Base-by-base conservation (phyloP, 2,113 vertebrate species). In the Edolisoma coerulescens region DNA sequence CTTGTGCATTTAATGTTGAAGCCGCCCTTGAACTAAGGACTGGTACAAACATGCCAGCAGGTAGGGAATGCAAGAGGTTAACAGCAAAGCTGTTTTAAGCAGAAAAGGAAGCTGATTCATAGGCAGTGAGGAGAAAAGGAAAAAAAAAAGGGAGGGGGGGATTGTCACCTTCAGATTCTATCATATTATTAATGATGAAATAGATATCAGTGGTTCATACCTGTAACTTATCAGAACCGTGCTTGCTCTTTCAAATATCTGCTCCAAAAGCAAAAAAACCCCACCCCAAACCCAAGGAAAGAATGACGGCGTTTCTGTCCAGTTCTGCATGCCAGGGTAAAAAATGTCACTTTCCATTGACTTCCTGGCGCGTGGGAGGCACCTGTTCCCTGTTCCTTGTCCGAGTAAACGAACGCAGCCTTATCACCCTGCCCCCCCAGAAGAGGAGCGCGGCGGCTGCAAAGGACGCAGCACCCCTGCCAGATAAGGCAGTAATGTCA, bases 301-400 rank as follows among this genome's bases (percentile, higher is more conserved):
- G 7, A 76, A 45, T 8, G 27, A 28, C 0, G 0, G 39, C 0
- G 3, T 63, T 88, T 93, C 69, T 37, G 39, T 23, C 19, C 28
- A 35, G 42, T 63, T 80, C 63, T 83, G 42, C 64, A 74, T 42
- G 17, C 35, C 75, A 59, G 27, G 42, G 12, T 16, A 45, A 53
- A 60, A 94, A 67, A 67, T 23, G 54, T 87, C 75, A 35, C 33
- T 94, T 90, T 44, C 59, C 44, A 2, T 13, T 10, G 63, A 67
- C 30, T 92, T 83, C 59, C 75, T 67, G 54, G 53, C 0, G 0
- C 30, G 79, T 80, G 73, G 90, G 95, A 92, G 85, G 79, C 75
- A 95, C 92, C 85, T 96, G 89, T 17, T 87, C 21, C 4, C 44
- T 64, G 84, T 32, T 91, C 64, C 80, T 27, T 54, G 60, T 67